Conservation (phyloP, 2,113 vertebrate species). For the Sylvietta virens region DNA sequence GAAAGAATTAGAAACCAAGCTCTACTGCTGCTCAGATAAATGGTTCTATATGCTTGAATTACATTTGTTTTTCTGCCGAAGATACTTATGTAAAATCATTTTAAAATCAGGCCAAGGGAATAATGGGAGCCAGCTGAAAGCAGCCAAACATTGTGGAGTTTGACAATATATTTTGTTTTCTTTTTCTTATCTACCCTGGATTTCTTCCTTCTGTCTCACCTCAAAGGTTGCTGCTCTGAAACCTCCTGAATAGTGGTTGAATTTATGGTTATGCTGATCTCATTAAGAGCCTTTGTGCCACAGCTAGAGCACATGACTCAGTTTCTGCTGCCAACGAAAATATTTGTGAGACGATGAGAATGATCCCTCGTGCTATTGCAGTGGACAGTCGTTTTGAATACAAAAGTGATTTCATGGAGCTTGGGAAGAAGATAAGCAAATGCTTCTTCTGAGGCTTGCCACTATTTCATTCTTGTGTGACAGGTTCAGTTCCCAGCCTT, state of each 20-base stretch:
- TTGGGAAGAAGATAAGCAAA: background rate
- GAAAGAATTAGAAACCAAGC: background rate
- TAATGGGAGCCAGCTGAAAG: background rate
- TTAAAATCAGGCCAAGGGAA: background rate
- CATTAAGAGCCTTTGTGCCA: background rate
- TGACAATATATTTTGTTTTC: background rate
- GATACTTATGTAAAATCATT: background rate
- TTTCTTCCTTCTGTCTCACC: background rate
- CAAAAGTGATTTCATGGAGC: background rate
- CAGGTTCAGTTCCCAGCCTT: fast-evolving
- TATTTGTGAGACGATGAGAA: background rate
- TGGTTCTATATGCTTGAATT: background rate
- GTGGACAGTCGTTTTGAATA: background rate
- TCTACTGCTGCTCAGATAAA: background rate
- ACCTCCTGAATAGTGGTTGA: background rate
- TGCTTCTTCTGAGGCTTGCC: background rate
- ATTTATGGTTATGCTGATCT: background rate
- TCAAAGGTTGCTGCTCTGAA: background rate
- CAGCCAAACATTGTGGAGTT: background rate
- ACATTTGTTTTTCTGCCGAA: background rate
- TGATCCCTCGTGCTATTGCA: background rate
- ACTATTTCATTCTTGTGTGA: background rate
- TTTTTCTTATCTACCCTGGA: background rate
- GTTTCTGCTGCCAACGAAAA: background rate
- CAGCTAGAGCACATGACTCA: background rate